These are phyloP conservation scores for Sussaba pulchella DNA, from an alignment of 2,888 invertebrate species.

Conservation along the genomic window DNA sequence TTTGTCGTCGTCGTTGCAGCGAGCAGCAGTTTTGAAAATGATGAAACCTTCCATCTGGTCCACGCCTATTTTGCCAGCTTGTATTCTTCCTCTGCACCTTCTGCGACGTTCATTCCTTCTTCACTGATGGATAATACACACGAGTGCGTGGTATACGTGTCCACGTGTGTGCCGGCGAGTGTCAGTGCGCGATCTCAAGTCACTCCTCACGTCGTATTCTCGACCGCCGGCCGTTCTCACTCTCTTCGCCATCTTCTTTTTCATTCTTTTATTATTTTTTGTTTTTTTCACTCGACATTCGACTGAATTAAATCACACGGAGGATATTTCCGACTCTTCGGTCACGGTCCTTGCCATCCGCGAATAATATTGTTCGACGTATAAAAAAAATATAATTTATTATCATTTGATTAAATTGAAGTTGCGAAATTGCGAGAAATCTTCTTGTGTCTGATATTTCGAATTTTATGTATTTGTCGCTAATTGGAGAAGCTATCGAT, in stretches of 20 bases:
- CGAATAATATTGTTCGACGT: constrained; percentile 25
- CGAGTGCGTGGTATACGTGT: too few species aligned
- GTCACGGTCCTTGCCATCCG: neutral
- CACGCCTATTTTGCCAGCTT: constrained; percentile 24
- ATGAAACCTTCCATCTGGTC: constrained; percentile 61
- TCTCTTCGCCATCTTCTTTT: too few species aligned
- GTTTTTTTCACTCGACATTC: constrained; percentile 16
- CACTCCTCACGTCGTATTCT: constrained; percentile 39
- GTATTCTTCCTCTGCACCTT: constrained; percentile 38
- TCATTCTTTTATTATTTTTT: constrained; percentile 12
- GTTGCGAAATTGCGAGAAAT: too few species aligned
- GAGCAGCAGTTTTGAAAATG: constrained; percentile 52
- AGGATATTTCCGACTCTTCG: constrained; percentile 21
- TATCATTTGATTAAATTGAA: neutral
- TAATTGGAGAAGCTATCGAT: neutral
- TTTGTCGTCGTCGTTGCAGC: constrained; percentile 32
- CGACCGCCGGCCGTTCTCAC: constrained; percentile 23
- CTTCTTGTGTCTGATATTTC: too few species aligned
- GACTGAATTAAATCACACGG: constrained; percentile 27
- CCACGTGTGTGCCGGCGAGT: neutral
- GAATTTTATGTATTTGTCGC: too few species aligned
- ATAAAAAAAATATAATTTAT: neutral
- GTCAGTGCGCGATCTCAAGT: too few species aligned
- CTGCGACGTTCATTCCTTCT: constrained; percentile 21
- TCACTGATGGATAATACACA: constrained; percentile 15